Percentiles rank a stretch among this genome's conserved stretches.
These are phyloP conservation scores for Pangasius djambal DNA, from an alignment of 2,797 vertebrate genomes.

Conservation along the genomic window DNA sequence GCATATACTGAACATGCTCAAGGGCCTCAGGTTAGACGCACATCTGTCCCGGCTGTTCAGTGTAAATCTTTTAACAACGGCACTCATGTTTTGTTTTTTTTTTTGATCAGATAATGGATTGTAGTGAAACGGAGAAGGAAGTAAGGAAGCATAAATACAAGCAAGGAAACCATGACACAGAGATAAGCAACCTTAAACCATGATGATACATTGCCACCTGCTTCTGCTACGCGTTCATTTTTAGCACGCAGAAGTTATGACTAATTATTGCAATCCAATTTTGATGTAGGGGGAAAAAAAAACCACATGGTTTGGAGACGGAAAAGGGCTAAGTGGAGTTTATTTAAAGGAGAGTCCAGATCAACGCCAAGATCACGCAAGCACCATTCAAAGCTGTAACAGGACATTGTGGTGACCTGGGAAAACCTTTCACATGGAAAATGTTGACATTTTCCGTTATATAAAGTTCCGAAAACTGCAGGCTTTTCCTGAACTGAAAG, in stretches of 20 bases:
- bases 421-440: neutral
- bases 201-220: neutral
- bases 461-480: neutral
- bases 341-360: neutral
- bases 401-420: too few relatives aligned
- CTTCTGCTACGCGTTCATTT: too few relatives aligned
- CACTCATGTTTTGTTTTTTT: too few relatives aligned
- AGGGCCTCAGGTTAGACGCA: neutral
- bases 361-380: neutral
- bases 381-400: neutral
- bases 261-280: neutral
- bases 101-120: neutral
- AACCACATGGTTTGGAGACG: neutral
- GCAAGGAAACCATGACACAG: neutral
- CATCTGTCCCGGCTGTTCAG: too few relatives aligned
- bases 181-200: neutral
- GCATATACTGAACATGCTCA: neutral
- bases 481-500: neutral
- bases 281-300: neutral
- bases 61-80: neutral
- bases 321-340: neutral
- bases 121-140: neutral
- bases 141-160: slow-evolving; percentile 1
- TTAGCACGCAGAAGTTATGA: neutral
- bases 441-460: neutral